phyloP scores from a whole-genome alignment of 1,140 invertebrate species.

The Sarcophaga bullata region DNA sequence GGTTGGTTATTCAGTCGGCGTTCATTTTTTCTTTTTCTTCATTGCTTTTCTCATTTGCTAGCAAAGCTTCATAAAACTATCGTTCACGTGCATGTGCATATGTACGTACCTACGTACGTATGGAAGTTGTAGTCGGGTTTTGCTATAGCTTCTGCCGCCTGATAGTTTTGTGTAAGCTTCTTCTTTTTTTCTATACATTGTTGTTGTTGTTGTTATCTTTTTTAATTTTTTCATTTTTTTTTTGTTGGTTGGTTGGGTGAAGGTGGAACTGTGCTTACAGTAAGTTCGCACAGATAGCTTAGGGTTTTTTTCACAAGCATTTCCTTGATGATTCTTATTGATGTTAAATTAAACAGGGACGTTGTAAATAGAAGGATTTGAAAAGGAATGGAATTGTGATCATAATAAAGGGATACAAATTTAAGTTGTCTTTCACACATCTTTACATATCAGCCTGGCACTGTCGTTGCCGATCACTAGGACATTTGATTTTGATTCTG shows the following conservation, averaged over 20 bases:
- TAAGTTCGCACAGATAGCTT: conserved; percentile 27
- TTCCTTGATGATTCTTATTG: conserved; percentile 20
- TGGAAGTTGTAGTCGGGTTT: background rate
- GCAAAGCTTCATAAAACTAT: background rate
- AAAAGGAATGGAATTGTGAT: no score
- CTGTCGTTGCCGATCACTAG: no score
- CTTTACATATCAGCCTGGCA: no score
- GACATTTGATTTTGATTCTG: no score
- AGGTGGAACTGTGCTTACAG: conserved; percentile 29
- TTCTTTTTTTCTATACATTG: conserved; percentile 8
- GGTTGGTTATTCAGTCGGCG: conserved; percentile 5
- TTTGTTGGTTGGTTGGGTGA: conserved; percentile 12
- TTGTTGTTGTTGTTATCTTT: background rate
- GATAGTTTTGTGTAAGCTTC: conserved; percentile 36
- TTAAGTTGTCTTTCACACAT: no score
- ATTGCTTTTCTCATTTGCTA: background rate
- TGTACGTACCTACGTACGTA: background rate
- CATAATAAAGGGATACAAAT: no score
- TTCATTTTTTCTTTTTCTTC: background rate
- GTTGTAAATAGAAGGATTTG: background rate
- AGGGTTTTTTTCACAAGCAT: conserved; percentile 13
- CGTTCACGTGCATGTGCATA: background rate
- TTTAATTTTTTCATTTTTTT: background rate
- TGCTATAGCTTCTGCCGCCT: conserved; percentile 31
- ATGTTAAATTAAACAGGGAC: background rate